phyloP scores from a whole-genome alignment of 1,140 invertebrate genomes.

The Brachionus rubens region DNA sequence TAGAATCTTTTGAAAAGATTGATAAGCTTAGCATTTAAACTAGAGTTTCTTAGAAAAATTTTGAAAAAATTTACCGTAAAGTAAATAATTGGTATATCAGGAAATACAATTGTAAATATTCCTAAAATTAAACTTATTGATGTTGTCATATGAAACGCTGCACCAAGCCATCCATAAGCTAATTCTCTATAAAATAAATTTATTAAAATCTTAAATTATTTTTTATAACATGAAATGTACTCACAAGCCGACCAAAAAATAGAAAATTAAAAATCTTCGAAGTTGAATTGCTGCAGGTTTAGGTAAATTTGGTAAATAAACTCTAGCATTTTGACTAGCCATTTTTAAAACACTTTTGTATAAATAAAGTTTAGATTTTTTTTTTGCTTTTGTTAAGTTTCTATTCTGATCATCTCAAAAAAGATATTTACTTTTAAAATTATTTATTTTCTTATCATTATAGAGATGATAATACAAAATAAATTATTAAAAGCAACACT shows the following conservation, averaged over 20 bases:
- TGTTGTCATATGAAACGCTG: background rate
- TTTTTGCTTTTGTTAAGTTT: too few relatives aligned
- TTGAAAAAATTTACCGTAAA: background rate
- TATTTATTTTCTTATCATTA: too few relatives aligned
- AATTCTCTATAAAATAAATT: background rate
- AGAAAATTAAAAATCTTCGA: background rate
- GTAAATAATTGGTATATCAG: background rate
- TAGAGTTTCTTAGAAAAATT: too few relatives aligned
- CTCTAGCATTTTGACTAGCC: background rate
- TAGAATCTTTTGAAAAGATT: too few relatives aligned
- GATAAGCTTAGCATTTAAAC: too few relatives aligned
- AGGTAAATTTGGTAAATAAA: background rate
- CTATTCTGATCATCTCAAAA: too few relatives aligned
- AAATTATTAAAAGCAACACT: too few relatives aligned
- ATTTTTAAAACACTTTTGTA: too few relatives aligned
- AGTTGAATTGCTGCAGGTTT: background rate
- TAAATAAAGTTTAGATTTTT: too few relatives aligned
- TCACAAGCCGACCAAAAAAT: conserved; percentile 1
- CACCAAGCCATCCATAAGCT: background rate
- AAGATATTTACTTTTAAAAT: too few relatives aligned
- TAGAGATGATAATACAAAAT: too few relatives aligned
- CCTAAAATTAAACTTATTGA: background rate
- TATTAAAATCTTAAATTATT: background rate
- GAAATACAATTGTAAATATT: conserved; percentile 2
- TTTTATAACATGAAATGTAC: too few relatives aligned